Percentiles rank a stretch among this genome's conserved stretches.
Conservation (phyloP, 2,888 invertebrate genomes). For the Nomada lathburiana region DNA sequence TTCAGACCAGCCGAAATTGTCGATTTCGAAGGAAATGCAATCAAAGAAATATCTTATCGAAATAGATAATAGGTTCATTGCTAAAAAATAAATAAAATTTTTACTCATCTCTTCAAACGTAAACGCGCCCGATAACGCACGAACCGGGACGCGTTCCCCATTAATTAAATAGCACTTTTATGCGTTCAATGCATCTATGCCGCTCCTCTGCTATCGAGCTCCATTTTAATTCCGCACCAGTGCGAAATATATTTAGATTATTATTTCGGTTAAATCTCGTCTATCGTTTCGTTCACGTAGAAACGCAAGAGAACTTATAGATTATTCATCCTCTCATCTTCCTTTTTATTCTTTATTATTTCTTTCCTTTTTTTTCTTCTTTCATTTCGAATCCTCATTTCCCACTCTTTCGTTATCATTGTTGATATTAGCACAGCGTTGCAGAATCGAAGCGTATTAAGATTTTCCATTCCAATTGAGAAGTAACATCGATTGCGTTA, state of each 20-base stretch:
- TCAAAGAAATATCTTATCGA: conserved; percentile 74
- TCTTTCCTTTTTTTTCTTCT: conserved; percentile 23
- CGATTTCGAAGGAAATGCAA: conserved; percentile 73
- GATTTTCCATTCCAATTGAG: conserved; percentile 67
- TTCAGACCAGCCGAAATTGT: conserved; percentile 84
- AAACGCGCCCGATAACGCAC: conserved; percentile 56
- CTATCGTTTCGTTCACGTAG: conserved; percentile 50
- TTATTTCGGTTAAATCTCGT: conserved; percentile 45
- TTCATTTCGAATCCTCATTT: neutral
- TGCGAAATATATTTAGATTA: conserved; percentile 61
- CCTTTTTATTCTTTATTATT: conserved; percentile 11
- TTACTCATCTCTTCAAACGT: conserved; percentile 64
- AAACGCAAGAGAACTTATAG: conserved; percentile 70
- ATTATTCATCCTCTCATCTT: conserved; percentile 29
- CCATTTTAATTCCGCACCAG: conserved; percentile 66
- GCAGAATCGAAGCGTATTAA: conserved; percentile 79
- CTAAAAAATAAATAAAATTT: conserved; percentile 82
- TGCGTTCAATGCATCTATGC: conserved; percentile 63
- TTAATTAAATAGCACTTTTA: conserved; percentile 78
- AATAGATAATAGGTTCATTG: conserved; percentile 77
- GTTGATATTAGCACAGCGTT: conserved; percentile 79
- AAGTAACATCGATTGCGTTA: conserved; percentile 67
- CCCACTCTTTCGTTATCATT: conserved; percentile 59
- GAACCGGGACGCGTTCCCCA: conserved; percentile 56
- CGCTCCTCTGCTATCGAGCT: conserved; percentile 35